These are phyloP conservation scores for Chinchilla lanigera DNA, from an alignment of 2,113 vertebrate species.

Conservation along the genomic window DNA sequence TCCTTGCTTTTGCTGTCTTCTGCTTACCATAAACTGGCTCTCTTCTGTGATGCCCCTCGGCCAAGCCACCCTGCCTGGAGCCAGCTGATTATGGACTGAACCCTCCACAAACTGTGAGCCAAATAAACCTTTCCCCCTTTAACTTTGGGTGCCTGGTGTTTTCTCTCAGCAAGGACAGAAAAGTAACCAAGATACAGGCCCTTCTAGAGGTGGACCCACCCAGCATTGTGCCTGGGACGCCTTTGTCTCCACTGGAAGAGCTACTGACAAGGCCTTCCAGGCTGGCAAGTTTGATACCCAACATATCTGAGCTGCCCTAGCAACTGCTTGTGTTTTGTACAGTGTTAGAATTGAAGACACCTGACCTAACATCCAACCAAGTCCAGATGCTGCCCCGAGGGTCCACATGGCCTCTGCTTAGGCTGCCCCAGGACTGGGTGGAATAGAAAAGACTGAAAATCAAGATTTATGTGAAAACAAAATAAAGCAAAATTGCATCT, in stretches of 20 bases:
- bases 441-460: neutral
- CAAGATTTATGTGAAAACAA: neutral
- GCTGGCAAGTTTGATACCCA: neutral
- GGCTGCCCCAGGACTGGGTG: neutral
- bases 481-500: neutral
- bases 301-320: neutral
- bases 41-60: neutral
- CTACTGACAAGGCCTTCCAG: neutral
- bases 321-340: neutral
- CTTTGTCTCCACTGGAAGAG: neutral
- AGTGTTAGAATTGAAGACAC: neutral
- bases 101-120: neutral
- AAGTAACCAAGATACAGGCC: neutral
- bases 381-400: neutral
- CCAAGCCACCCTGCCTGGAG: neutral
- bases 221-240: neutral
- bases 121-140: neutral
- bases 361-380: neutral
- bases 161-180: neutral
- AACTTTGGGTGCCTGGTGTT: neutral
- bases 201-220: neutral
- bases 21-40: neutral
- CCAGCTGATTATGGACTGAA: neutral
- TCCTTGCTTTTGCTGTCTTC: neutral
- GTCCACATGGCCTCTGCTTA: too few relatives aligned